Evolutionary conservation across 2,113 vertebrate genomes (phyloP), one percentile per base, ranked within the genome.

Genomic region (Syngnathus scovelli): DNA sequence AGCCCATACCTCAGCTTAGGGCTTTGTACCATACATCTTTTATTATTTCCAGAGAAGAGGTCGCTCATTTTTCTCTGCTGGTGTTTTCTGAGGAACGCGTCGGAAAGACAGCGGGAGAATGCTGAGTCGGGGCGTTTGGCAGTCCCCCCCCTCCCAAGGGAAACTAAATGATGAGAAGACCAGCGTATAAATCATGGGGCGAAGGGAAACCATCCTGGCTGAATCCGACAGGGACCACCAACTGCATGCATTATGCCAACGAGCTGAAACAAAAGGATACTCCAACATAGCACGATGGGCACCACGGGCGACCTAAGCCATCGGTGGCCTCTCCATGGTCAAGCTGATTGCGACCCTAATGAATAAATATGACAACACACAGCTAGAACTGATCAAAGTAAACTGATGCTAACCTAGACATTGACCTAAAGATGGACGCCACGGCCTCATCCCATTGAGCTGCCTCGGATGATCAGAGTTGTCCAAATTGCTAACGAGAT

Each of bases 141-240:
- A 75, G 63, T 70, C 16, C 58, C 74, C 61, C 61, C 39, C 65
- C 85, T 74, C 78, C 77, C 1, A 4, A 75, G 85, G 78, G 27
- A 36, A 4, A 83, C 75, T 52, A 8, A 64, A 78, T 48, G 69
- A 64, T 23, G 7, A 8, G 9, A 65, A 74, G 78, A 85, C 65
- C 75, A 74, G 61, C 71, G 74, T 72, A 89, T 88, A 83, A 87
- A 90, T 87, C 78, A 85, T 59, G 70, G 75, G 44, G 77, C 67
- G 85, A 85, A 70, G 64, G 72, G 79, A 82, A 81, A 79, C 74
- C 82, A 83, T 77, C 77, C 64, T 21, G 6, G 49, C 78, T 80
- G 85, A 87, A 84, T 85, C 81, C 74, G 82, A 77, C 63, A 67
- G 64, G 68, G 71, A 69, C 69, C 71, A 70, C 74, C 66, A 70